These are phyloP conservation scores for Catamblyrhynchus diadema DNA, from an alignment of 2,797 vertebrate species.

Conservation along the genomic window DNA sequence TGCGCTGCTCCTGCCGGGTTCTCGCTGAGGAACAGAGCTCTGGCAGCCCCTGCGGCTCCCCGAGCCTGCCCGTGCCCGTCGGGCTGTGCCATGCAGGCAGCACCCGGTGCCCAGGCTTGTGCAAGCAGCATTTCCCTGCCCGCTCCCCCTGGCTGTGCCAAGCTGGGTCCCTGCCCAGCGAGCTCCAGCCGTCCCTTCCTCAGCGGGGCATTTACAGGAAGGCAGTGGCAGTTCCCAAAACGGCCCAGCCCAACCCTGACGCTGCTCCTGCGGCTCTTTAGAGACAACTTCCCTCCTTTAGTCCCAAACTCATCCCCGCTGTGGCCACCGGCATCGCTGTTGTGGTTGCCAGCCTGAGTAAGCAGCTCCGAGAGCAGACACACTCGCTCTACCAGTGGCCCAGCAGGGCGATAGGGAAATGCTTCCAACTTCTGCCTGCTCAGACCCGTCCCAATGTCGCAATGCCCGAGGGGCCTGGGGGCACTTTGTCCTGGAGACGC, in stretches of 20 bases:
- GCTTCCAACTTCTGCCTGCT: not conserved
- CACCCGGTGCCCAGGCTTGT: not conserved
- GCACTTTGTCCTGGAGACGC: not conserved
- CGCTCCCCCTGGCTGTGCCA: rapidly evolving
- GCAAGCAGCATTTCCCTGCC: not conserved
- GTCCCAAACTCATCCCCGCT: rapidly evolving
- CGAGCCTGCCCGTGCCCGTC: not conserved
- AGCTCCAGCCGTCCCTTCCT: not conserved
- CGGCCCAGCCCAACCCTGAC: not conserved
- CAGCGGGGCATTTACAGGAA: not conserved
- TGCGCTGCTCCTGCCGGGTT: not conserved
- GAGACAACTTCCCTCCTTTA: not conserved
- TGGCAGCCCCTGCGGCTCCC: not conserved
- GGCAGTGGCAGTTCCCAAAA: not conserved
- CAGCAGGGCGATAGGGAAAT: not conserved
- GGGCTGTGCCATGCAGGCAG: not conserved
- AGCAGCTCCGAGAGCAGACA: not conserved
- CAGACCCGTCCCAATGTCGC: rapidly evolving
- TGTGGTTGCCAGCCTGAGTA: not conserved
- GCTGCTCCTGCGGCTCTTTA: rapidly evolving
- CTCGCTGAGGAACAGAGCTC: not conserved
- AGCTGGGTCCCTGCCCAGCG: not conserved
- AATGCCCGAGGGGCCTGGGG: not conserved
- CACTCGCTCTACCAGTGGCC: rapidly evolving
- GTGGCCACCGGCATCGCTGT: rapidly evolving